These are phyloP conservation scores for Uria aalge DNA, from an alignment of 2,113 vertebrate species.

Conservation along the genomic window DNA sequence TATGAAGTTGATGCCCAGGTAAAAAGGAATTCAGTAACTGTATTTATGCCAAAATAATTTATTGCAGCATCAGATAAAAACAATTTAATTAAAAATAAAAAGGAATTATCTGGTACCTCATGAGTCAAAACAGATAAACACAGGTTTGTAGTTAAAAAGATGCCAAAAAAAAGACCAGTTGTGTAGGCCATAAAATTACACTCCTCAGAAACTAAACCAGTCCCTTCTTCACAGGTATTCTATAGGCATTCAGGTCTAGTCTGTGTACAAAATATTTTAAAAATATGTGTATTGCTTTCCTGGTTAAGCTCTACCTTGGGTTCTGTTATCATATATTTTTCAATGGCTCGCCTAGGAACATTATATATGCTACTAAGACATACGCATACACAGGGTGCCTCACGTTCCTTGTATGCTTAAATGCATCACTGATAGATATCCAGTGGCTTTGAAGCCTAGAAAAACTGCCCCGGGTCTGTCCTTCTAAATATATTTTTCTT, in stretches of 20 bases:
- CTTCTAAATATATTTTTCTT: not conserved
- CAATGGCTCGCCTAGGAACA: fast-evolving
- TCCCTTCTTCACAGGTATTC: not conserved
- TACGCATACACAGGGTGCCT: not conserved
- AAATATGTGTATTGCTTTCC: not conserved
- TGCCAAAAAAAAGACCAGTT: not conserved
- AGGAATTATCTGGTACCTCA: not conserved
- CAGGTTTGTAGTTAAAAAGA: not conserved
- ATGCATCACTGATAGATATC: not conserved
- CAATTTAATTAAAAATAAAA: not conserved
- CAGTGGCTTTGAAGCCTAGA: not conserved
- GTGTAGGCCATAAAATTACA: not conserved
- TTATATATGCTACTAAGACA: not conserved
- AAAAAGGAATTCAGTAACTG: not conserved
- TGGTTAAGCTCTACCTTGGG: not conserved
- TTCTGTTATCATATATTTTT: not conserved
- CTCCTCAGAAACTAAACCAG: not conserved
- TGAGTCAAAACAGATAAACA: not conserved
- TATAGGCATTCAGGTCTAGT: not conserved
- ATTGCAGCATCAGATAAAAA: not conserved
- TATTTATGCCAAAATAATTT: not conserved
- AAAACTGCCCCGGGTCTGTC: not conserved
- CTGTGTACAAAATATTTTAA: not conserved
- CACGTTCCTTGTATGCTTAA: not conserved
- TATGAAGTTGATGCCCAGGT: not conserved